Evolutionary conservation across 1,140 invertebrate genomes (phyloP), one percentile per base, ranked within the genome.

Genomic region (Piezodorus guildinii): DNA sequence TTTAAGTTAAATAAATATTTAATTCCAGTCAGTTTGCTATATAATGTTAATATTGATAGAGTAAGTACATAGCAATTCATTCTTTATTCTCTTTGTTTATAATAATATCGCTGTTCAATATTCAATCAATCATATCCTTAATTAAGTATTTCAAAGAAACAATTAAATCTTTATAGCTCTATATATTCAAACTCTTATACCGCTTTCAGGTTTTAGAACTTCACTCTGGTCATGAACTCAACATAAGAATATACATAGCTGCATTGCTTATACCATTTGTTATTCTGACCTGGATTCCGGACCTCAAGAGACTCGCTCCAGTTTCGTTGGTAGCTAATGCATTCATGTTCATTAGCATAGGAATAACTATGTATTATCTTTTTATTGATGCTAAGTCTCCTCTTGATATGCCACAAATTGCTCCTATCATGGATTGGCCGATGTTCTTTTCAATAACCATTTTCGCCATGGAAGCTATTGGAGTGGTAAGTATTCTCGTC

Each of bases 381-480:
- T 79, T 85, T 0, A 72, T 74, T 0, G 83, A 85, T 69, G 72
- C 84, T 23, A 78, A 81, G 0, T 75, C 72, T 0, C 63, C 76
- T 2, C 67, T 80, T 4, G 69, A 72, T 0, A 61, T 65, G 12
- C 68, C 66, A n/a, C 62, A 67, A 21, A 61, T 66, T 23, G 61
- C 51, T 3, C n/a, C 62, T 14, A 25, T 62, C 8, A 25, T 60
- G 3, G 61, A 49, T 17, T 81, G 88, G 71, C 86, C 88, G 0
- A 74, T 81, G 43, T 90, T 88, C 74, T 88, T 90, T 72, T 83
- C 83, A 39, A 80, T 87, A 4, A 86, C 84, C 1, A 86, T 91
- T 21, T 91, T 91, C 67, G 88, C 88, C 0, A 88, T 91, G 80
- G 87, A 90, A 76, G 87, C 86, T 17, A 90, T 90, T 69, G 88